Evolutionary conservation across 2,113 vertebrate species (phyloP), one percentile per base, ranked within the genome.

Genomic region (Cacatua alba): DNA sequence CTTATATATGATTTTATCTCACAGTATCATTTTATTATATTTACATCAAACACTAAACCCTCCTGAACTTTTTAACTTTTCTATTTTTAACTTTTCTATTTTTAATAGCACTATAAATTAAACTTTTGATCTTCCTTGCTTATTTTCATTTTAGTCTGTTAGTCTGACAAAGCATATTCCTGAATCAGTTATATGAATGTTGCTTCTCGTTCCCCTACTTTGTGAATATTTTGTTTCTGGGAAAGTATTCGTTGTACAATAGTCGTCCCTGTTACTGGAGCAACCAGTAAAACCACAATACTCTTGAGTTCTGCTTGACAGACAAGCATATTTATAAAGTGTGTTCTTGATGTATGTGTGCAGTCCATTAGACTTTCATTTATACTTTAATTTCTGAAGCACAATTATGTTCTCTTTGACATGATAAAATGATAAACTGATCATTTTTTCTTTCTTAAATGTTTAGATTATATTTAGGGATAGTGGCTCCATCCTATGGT

Each of bases 401-500:
- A 39, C 0, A 90, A 11, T 94, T 89, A 28, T 68, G 29, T 84
- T 86, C 19, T 74, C 10, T 35, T 68, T 92, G 85, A 86, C 57
- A 31, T 65, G 57, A 17, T 75, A 87, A 93, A 93, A 93, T 80
- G 26, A 89, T 76, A 85, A 97, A 67, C 60, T 78, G 77, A 62
- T 80, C 3, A 9, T 91, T 95, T 97, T 94, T 97, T 79, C 52
- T 88, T 79, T 90, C 90, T 60, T 96, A 91, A 97, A 94, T 95
- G 88, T 96, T 97, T 96, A 95, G 93, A 82, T 96, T 97, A 97
- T 98, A 97, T 95, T 95, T 96, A 98, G 96, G 98, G 97, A 96
- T 98, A 97, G 97, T 98, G 97, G 98, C 99, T 98, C 99, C 98
- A 99, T 98, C 99, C 97, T 97, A 98, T 99, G 99, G 99, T 98